Conservation (phyloP, 2,888 invertebrate species). For the Conistra vaccinii region DNA sequence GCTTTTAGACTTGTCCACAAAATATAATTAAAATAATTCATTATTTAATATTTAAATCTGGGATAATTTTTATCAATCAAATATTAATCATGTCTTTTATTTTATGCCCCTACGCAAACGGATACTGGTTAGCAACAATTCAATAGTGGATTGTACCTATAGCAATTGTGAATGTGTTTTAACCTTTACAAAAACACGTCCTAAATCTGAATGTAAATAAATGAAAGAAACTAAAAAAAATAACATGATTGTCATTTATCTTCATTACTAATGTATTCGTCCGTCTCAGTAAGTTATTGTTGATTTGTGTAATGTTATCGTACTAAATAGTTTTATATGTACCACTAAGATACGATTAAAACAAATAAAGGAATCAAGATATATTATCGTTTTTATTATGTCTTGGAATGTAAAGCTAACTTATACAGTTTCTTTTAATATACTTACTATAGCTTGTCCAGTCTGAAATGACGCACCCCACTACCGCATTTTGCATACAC, state of each 20-base stretch:
- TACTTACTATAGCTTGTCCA: too few species aligned
- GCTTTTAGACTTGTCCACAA: conserved; percentile 42
- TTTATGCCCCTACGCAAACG: background rate
- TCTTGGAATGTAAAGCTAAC: conserved; percentile 1
- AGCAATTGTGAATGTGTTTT: conserved; percentile 3
- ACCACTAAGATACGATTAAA: conserved; percentile 43
- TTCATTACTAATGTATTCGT: conserved; percentile 9
- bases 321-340: conserved; percentile 54
- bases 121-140: background rate
- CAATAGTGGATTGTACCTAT: background rate
- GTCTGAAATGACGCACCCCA: too few species aligned
- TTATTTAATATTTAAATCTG: conserved; percentile 10
- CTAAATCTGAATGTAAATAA: background rate
- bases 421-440: background rate
- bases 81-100: background rate
- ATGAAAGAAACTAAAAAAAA: background rate
- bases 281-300: conserved; percentile 32
- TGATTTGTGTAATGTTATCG: conserved; percentile 33
- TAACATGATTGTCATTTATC: background rate
- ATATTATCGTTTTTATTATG: conserved; percentile 19
- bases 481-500: too few species aligned
- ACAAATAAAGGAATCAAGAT: conserved; percentile 25
- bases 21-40: conserved; percentile 14
- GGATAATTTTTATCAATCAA: background rate
- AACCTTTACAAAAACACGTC: background rate